Evolutionary conservation across 2,797 vertebrate genomes (phyloP).

Genomic region (Chiroxiphia lanceolata): DNA sequence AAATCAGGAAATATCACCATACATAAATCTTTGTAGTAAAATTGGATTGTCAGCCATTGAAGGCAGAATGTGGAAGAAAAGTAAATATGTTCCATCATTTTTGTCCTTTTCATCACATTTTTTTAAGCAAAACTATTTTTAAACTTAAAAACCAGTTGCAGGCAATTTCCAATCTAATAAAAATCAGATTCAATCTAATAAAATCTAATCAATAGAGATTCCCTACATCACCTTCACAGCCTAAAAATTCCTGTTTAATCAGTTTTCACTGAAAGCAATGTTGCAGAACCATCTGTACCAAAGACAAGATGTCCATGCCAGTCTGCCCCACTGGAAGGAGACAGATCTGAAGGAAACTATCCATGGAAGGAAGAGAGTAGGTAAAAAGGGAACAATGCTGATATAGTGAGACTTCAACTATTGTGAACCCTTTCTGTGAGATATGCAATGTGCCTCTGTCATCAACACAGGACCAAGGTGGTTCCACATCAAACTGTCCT

Average conservation of each 20-base stretch:
- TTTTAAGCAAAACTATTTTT: not conserved
- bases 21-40: not conserved
- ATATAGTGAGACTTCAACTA: not conserved
- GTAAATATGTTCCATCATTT: not conserved
- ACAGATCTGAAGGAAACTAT: not conserved
- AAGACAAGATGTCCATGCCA: not conserved
- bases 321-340: not conserved
- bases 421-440: not conserved
- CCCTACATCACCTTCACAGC: not conserved
- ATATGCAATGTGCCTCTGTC: rapidly evolving
- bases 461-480: not conserved
- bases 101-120: not conserved
- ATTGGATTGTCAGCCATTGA: not conserved
- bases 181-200: not conserved
- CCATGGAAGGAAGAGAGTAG: not conserved
- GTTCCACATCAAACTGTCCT: not conserved
- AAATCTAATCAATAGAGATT: not conserved
- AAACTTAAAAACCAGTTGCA: not conserved
- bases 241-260: not conserved
- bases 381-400: not conserved
- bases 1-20: not conserved
- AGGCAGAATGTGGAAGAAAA: not conserved
- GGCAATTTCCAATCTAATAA: not conserved
- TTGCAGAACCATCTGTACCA: not conserved
- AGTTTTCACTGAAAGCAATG: not conserved